These are phyloP conservation scores for Pogona vitticeps DNA, from an alignment of 2,113 vertebrate species.

Conservation along the genomic window DNA sequence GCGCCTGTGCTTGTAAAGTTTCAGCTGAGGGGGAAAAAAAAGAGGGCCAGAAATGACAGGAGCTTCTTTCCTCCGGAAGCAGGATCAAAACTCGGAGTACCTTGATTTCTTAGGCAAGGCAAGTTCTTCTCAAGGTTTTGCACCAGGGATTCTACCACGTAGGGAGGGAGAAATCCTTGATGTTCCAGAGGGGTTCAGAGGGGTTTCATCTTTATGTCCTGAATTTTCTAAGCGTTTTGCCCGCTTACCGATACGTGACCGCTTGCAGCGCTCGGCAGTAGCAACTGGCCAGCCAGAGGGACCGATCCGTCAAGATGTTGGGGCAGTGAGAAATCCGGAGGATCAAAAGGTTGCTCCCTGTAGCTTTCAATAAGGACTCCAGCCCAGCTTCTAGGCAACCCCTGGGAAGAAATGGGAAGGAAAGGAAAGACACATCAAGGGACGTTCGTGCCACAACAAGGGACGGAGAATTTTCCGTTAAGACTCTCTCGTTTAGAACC, in stretches of 20 bases:
- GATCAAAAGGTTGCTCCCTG: slow-evolving; percentile 94
- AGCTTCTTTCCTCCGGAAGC: too few species aligned
- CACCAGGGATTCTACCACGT: background rate
- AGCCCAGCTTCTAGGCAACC: slow-evolving; percentile 95
- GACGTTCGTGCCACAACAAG: background rate
- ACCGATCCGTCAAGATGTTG: slow-evolving; percentile 97
- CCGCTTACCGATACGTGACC: slow-evolving; percentile 90
- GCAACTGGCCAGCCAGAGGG: slow-evolving; percentile 98
- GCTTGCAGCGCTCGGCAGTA: slow-evolving; percentile 97
- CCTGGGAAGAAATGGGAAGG: slow-evolving; percentile 66
- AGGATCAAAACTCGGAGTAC: too few species aligned
- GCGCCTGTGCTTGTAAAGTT: too few species aligned
- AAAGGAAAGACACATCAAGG: background rate
- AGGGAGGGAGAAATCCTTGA: background rate
- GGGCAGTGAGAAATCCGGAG: slow-evolving; percentile 97
- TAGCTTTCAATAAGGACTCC: slow-evolving; percentile 93
- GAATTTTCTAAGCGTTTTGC: too few species aligned
- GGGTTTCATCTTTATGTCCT: too few species aligned
- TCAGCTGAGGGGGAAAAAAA: too few species aligned
- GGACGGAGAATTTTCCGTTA: too few species aligned
- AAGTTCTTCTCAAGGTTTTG: too few species aligned
- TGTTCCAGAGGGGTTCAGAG: too few species aligned
- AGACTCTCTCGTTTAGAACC: too few species aligned
- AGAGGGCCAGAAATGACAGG: too few species aligned
- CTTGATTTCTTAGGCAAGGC: too few species aligned